Evolutionary conservation across 2,888 invertebrate species (phyloP).

Genomic region (Zhengitettix transpicula): DNA sequence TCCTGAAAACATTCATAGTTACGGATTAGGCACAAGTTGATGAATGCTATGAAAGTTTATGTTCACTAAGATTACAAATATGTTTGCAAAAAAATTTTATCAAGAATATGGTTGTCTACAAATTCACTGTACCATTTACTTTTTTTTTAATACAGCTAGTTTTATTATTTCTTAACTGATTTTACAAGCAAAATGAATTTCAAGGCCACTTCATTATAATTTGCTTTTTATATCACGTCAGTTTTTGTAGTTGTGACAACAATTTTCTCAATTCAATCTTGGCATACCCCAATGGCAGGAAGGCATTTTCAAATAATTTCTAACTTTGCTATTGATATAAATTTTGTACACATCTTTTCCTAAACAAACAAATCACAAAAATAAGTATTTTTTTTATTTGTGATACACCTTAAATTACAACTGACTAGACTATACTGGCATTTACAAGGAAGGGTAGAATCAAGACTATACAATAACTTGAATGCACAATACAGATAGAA

Average conservation of each 20-base stretch:
- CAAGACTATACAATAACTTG: not conserved
- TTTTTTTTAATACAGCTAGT: slow-evolving; percentile 21
- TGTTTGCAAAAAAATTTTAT: slow-evolving; percentile 15
- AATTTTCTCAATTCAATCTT: slow-evolving; percentile 30
- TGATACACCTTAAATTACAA: slow-evolving; percentile 10
- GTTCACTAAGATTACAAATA: slow-evolving; percentile 14
- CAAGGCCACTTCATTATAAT: slow-evolving; percentile 19
- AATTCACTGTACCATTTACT: slow-evolving; percentile 17
- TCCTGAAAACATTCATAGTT: slow-evolving; percentile 12
- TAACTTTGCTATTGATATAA: slow-evolving; percentile 23
- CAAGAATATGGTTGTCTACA: slow-evolving; percentile 16
- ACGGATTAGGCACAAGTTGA: slow-evolving; percentile 14
- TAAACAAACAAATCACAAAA: slow-evolving; percentile 33
- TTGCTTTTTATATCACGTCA: slow-evolving; percentile 23
- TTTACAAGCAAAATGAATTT: slow-evolving; percentile 16
- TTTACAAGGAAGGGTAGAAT: slow-evolving; percentile 11
- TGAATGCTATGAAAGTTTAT: slow-evolving; percentile 14
- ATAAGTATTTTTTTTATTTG: slow-evolving; percentile 22
- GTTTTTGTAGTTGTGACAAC: slow-evolving; percentile 18
- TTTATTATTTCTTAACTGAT: slow-evolving; percentile 21
- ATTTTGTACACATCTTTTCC: slow-evolving; percentile 33
- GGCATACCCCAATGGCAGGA: slow-evolving; percentile 48
- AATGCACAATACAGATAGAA: not conserved
- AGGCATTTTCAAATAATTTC: slow-evolving; percentile 36
- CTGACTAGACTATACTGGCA: slow-evolving; percentile 15